Evolutionary conservation across 2,888 invertebrate genomes (phyloP), one percentile per base, ranked within the genome.

Genomic region (Eledona agricola): DNA sequence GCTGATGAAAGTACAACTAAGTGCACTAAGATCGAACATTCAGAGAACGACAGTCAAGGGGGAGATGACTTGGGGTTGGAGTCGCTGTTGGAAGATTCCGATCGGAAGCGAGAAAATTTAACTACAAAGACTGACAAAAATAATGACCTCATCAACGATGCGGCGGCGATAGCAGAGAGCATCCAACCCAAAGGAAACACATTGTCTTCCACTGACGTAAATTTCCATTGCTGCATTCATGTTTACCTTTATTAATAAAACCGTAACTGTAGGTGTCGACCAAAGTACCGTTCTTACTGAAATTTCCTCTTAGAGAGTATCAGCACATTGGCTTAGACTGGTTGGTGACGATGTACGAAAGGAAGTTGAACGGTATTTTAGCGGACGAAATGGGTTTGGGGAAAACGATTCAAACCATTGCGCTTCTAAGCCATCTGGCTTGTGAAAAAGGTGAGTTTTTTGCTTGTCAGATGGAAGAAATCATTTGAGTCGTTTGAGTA

Each of bases 121-220:
- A n/a, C n/a, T 55, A 57, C 62, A 59, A 69, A 67, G 69, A 78
- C 77, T 69, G 80, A 81, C 63, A 81, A 83, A 63, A 79, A 81
- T 59, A 83, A 85, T 72, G 84, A 84, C 72, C 85, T 93, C 78
- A 90, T 96, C 71, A 91, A 92, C 75, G 91, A 94, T 78, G 95
- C 95, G 38, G 94, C 96, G 32, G 91, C 91, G 43, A 83, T 96
- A 65, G 98, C 98, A 29, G 92, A 96, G 75, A 90, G 94, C 77
- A 89, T 99, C 73, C 97, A 98, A 77, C 98, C 98, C 1, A 98
- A 95, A 74, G 98, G 98, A 72, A 96, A 95, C 72, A 99, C 98
- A 11, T 80, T 98, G 62, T 92, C 94, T 64, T 95, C 96, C 49
- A 94, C 97, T 42, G 89, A 89, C 77, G 89, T 89, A 73, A 78